Evolutionary conservation across 2,888 invertebrate species (phyloP).

Genomic region (Vannuccia rotundouncinata): DNA sequence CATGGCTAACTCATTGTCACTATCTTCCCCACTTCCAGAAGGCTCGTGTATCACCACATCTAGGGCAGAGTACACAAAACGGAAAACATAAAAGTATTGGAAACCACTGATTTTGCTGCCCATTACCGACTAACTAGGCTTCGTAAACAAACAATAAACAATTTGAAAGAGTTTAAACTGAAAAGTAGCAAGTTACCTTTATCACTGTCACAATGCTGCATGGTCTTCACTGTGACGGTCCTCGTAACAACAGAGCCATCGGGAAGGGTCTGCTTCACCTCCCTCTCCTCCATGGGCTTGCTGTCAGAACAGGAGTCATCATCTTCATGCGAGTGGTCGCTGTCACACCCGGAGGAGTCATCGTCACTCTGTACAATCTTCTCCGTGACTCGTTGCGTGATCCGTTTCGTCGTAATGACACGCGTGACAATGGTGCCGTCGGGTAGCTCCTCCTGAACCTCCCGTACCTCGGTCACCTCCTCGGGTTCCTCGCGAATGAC

Average conservation of each 20-base stretch:
- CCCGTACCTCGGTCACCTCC: neutral
- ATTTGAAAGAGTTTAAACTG: neutral
- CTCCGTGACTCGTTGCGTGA: neutral
- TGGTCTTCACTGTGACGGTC: neutral
- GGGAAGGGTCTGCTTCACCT: neutral
- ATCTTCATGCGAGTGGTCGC: neutral
- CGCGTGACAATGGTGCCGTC: constrained; percentile 33
- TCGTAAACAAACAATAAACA: neutral
- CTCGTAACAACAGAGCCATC: constrained; percentile 15
- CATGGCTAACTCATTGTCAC: neutral
- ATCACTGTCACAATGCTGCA: neutral
- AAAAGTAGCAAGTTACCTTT: neutral
- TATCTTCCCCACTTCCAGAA: neutral
- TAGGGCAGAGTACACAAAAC: neutral
- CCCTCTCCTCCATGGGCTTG: neutral
- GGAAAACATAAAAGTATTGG: neutral
- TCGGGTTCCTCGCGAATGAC: constrained; percentile 1
- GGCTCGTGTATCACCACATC: neutral
- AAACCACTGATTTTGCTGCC: no score
- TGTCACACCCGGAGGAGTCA: neutral
- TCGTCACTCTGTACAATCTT: neutral
- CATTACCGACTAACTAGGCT: no score
- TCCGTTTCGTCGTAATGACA: neutral
- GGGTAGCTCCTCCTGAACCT: constrained; percentile 31
- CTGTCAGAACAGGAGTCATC: neutral